phyloP scores from a whole-genome alignment of 1,140 invertebrate genomes.

The Acromyrmex charruanus region DNA sequence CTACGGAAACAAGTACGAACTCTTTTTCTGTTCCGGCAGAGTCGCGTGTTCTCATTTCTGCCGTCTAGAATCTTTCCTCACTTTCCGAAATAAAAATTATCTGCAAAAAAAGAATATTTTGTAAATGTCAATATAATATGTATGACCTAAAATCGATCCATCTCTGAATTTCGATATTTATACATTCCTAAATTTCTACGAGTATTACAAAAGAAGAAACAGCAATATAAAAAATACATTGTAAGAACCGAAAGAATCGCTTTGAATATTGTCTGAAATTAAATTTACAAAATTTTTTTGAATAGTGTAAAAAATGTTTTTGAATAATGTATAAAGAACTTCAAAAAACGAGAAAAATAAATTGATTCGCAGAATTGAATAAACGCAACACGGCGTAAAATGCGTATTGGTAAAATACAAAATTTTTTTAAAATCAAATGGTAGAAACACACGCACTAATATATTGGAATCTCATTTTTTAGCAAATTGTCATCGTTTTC shows the following conservation, averaged over 20 bases:
- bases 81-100: slow-evolving; percentile 39
- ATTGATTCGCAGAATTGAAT: neutral
- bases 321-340: neutral
- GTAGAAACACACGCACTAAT: neutral
- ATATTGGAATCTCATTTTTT: slow-evolving; percentile 12
- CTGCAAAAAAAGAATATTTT: slow-evolving; percentile 3
- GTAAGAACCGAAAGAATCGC: neutral
- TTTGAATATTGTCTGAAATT: slow-evolving; percentile 10
- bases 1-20: slow-evolving; percentile 50
- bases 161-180: neutral
- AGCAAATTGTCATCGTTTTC: neutral
- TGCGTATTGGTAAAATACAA: neutral
- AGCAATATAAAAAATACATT: neutral
- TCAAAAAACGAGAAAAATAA: neutral
- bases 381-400: neutral
- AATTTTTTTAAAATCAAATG: neutral
- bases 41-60: slow-evolving; percentile 27
- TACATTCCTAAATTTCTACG: neutral
- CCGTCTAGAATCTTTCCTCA: slow-evolving; percentile 45
- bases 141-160: neutral
- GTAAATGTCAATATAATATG: slow-evolving; percentile 12
- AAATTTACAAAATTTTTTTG: neutral
- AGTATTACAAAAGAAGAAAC: neutral
- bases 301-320: neutral
- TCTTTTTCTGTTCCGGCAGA: slow-evolving; percentile 23